Evolutionary conservation across 2,113 vertebrate species (phyloP).

Genomic region (Boulengeromyrus knoepffleri): DNA sequence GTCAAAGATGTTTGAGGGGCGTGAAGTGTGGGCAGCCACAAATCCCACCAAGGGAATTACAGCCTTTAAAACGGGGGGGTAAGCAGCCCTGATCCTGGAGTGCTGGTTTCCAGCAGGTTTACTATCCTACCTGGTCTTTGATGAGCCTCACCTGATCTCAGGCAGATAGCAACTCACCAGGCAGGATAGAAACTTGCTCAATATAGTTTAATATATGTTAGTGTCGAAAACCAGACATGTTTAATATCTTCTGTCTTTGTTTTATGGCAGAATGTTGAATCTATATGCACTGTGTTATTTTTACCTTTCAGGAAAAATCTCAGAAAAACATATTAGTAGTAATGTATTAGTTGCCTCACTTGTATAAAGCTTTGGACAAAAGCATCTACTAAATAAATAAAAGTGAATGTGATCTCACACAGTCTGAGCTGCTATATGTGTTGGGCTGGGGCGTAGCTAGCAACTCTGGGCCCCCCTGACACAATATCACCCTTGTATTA

Average conservation of each 20-base stretch:
- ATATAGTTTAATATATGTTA: not conserved
- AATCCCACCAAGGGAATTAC: not conserved
- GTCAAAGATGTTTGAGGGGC: not conserved
- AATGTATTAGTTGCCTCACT: not conserved
- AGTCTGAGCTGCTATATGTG: not conserved
- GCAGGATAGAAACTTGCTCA: too few relatives aligned
- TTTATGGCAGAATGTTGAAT: not conserved
- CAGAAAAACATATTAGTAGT: not conserved
- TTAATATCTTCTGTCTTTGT: not conserved
- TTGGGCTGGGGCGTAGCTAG: not conserved
- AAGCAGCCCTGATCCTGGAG: not conserved
- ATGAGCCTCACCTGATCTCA: too few relatives aligned
- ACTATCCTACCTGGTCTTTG: too few relatives aligned
- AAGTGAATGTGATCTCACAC: not conserved
- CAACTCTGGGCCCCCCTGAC: not conserved
- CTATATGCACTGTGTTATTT: not conserved
- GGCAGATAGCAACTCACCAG: too few relatives aligned
- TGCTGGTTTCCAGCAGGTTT: too few relatives aligned
- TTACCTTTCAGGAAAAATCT: not conserved
- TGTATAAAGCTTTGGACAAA: not conserved
- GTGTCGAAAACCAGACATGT: not conserved
- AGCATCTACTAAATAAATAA: not conserved
- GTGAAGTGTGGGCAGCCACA: not conserved
- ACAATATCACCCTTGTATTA: not conserved
- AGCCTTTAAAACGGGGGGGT: not conserved